These are phyloP conservation scores for Bradypodion pumilum DNA, from an alignment of 2,797 vertebrate genomes.

Conservation along the genomic window DNA sequence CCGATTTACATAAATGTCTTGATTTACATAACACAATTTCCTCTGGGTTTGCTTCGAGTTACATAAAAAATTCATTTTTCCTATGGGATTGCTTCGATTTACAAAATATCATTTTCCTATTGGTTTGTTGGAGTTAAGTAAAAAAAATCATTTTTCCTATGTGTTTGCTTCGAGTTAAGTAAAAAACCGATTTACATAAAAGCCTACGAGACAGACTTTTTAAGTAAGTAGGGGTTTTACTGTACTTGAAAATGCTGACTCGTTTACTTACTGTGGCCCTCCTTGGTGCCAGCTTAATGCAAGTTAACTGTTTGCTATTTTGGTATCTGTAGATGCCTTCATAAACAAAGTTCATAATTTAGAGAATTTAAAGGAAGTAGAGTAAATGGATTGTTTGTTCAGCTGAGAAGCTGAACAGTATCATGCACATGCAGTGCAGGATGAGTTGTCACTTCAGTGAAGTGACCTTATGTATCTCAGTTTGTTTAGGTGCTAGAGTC, in stretches of 20 bases:
- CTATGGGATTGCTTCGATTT: no score
- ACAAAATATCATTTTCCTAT: no score
- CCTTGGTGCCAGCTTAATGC: background rate
- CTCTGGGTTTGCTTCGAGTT: no score
- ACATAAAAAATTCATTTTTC: no score
- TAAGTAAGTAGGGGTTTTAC: no score
- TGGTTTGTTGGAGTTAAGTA: no score
- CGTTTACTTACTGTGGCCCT: background rate
- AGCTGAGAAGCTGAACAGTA: background rate
- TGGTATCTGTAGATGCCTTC: background rate
- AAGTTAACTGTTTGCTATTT: background rate
- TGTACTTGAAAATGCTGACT: background rate
- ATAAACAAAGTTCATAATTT: background rate
- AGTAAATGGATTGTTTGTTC: background rate
- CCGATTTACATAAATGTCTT: no score
- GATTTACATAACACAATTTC: no score
- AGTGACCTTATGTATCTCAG: background rate
- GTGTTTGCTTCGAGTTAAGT: no score
- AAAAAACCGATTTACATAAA: no score
- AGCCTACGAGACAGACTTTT: no score
- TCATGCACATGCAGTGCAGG: background rate
- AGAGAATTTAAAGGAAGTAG: background rate
- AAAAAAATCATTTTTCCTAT: no score
- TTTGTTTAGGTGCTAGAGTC: background rate
- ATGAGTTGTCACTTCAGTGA: background rate